These are phyloP conservation scores for Drosophila biarmipes DNA, from an alignment of 1,140 invertebrate genomes.

Conservation along the genomic window DNA sequence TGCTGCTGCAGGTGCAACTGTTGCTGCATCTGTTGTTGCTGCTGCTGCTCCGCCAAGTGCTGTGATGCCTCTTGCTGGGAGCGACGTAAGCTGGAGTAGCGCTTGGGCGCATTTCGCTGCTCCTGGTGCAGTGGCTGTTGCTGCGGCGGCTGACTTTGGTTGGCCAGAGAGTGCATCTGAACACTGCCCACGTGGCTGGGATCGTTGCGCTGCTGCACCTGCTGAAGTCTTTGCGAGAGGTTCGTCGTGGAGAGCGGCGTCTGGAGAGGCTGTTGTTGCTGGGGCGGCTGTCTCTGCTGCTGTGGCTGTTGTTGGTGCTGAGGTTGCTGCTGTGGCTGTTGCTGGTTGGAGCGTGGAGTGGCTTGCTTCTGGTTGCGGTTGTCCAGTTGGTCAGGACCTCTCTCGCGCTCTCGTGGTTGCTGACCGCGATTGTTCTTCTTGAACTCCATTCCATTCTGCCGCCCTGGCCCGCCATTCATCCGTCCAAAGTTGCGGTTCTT, in stretches of 20 bases:
- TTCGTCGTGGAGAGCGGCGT: conserved; percentile 61
- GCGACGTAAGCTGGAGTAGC: conserved; percentile 90
- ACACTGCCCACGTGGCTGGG: conserved; percentile 83
- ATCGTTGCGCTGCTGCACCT: conserved; percentile 82
- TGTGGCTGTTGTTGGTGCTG: conserved; percentile 56
- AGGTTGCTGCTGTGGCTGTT: conserved; percentile 41
- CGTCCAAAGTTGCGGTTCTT: conserved; percentile 62
- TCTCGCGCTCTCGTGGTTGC: conserved; percentile 43
- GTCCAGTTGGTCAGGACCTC: conserved; percentile 53
- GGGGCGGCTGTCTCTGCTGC: conserved; percentile 40
- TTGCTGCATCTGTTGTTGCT: conserved; percentile 69
- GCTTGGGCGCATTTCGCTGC: conserved; percentile 86
- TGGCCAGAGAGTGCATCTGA: conserved; percentile 79
- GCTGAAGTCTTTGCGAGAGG: conserved; percentile 75
- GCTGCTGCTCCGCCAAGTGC: conserved; percentile 63
- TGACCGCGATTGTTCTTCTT: conserved; percentile 56
- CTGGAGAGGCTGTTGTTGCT: conserved; percentile 33
- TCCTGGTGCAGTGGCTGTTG: conserved; percentile 82
- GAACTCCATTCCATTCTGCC: conserved; percentile 69
- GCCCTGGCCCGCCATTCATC: conserved; percentile 42
- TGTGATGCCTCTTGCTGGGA: conserved; percentile 82
- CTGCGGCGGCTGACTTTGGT: conserved; percentile 70
- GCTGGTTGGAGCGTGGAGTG: conserved; percentile 47
- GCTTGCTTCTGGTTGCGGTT: conserved; percentile 33
- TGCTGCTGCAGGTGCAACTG: conserved; percentile 60